Percentiles rank a stretch among this genome's conserved stretches.
Conservation (phyloP, 30 jellyfish, hydroid and myxozoan species). For the Morbakka virulenta region DNA sequence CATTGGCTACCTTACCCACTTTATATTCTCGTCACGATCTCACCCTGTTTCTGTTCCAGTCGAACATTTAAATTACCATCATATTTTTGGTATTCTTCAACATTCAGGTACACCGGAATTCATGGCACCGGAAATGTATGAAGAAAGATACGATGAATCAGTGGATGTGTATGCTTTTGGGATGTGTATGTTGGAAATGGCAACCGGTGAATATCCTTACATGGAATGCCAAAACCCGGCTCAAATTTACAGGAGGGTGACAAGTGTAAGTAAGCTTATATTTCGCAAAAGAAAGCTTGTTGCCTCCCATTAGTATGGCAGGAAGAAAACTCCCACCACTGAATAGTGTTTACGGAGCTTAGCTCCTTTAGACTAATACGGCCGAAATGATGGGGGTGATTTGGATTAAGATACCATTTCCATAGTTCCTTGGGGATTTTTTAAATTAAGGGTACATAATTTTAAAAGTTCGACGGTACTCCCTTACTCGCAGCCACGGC, state of each 20-base stretch:
- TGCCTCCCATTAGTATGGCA: too few relatives aligned
- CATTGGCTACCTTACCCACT: too few relatives aligned
- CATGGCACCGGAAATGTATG: slow-evolving; percentile 99
- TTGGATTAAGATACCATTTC: too few relatives aligned
- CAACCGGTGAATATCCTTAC: slow-evolving; percentile 99
- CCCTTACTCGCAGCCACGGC: too few relatives aligned
- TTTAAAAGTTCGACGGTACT: too few relatives aligned
- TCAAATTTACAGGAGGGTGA: slow-evolving; percentile 90
- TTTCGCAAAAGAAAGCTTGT: too few relatives aligned
- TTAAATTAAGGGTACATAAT: too few relatives aligned
- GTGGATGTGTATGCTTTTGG: slow-evolving; percentile 99
- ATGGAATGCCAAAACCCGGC: slow-evolving; percentile 99
- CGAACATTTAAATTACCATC: background rate
- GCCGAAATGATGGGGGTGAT: too few relatives aligned
- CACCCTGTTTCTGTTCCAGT: background rate
- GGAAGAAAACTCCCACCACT: too few relatives aligned
- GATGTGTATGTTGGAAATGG: slow-evolving; percentile 99
- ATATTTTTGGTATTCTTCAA: background rate
- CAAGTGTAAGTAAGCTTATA: slow-evolving; percentile 69
- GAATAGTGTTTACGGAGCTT: too few relatives aligned
- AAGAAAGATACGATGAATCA: slow-evolving; percentile 95
- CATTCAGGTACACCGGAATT: slow-evolving; percentile 99
- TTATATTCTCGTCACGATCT: background rate
- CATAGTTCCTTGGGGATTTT: too few relatives aligned
- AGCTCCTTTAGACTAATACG: too few relatives aligned